A percentile compares a stretch with the other conserved stretches of the same genome.
phyloP scores from a whole-genome alignment of 2,113 vertebrate species.

The Pelodiscus sinensis region DNA sequence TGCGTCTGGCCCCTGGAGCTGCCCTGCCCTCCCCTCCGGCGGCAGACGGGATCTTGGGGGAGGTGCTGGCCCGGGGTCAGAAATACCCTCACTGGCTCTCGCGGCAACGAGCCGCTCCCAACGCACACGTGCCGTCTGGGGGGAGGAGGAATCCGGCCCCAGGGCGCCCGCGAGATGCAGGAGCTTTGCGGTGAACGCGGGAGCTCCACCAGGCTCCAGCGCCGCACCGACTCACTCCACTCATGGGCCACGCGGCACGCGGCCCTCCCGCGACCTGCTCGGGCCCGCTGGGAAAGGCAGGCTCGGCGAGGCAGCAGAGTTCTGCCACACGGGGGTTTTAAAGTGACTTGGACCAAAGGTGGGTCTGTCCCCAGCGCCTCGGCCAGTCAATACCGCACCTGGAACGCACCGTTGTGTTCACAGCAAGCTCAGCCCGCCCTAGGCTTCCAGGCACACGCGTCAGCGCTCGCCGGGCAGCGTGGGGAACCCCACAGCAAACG shows the following conservation, averaged over 20 bases:
- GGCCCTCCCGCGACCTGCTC: background rate
- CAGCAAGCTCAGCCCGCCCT: conserved; percentile 36
- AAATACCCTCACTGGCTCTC: background rate
- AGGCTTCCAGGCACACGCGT: conserved; percentile 44
- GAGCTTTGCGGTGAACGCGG: background rate
- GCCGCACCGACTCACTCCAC: background rate
- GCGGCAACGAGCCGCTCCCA: background rate
- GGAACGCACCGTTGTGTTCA: conserved; percentile 39
- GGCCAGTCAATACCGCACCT: conserved; percentile 62
- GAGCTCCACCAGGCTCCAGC: background rate
- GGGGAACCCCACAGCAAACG: conserved; percentile 5
- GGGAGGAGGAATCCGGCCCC: too few species aligned
- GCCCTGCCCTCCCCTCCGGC: background rate
- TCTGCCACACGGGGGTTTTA: background rate
- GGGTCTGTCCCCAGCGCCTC: conserved; percentile 37
- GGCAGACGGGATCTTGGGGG: background rate
- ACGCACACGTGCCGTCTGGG: background rate
- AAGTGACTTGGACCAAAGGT: conserved; percentile 22
- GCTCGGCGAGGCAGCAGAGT: background rate
- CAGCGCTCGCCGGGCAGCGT: background rate
- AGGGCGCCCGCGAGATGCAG: background rate
- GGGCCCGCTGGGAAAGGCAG: background rate
- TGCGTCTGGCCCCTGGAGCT: background rate
- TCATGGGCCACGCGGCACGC: background rate
- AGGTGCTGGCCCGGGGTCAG: background rate